A percentile compares a stretch with the other conserved stretches of the same genome.
Evolutionary conservation across 2,888 invertebrate species (phyloP).

Genomic region (Xestia sexstrigata): DNA sequence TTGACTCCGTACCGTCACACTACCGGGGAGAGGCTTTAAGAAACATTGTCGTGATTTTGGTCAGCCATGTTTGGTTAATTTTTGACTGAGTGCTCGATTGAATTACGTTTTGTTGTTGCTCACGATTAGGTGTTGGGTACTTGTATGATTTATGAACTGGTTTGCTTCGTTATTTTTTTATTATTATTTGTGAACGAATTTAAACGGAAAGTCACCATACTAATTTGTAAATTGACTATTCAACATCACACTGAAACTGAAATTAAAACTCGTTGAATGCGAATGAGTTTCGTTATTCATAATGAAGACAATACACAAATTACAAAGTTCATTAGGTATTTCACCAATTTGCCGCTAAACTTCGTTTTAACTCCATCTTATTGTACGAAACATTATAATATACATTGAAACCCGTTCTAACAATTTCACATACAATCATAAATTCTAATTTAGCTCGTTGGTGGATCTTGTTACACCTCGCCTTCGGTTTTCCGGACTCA

Average conservation of each 20-base stretch:
- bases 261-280: slow-evolving; percentile 19
- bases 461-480: slow-evolving; percentile 87
- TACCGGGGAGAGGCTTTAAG: slow-evolving; percentile 41
- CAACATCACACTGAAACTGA: slow-evolving; percentile 8
- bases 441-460: slow-evolving; percentile 89
- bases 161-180: background rate
- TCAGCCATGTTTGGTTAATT: slow-evolving; percentile 54
- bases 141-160: slow-evolving; percentile 17
- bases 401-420: slow-evolving; percentile 86
- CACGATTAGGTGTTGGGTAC: slow-evolving; percentile 16
- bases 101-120: slow-evolving; percentile 42
- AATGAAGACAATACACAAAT: slow-evolving; percentile 73
- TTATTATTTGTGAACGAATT: background rate
- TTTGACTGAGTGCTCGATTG: slow-evolving; percentile 58
- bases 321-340: slow-evolving; percentile 79
- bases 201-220: background rate
- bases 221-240: background rate
- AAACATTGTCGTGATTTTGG: slow-evolving; percentile 56
- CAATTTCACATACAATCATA: slow-evolving; percentile 90
- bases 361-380: slow-evolving; percentile 78
- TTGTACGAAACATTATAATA: slow-evolving; percentile 80
- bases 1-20: slow-evolving; percentile 47
- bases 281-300: slow-evolving; percentile 50
- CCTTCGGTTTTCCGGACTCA: slow-evolving; percentile 87
- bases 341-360: slow-evolving; percentile 76